Conservation (phyloP, 92 coral and sea anemone genomes). For the Ricordea florida region DNA sequence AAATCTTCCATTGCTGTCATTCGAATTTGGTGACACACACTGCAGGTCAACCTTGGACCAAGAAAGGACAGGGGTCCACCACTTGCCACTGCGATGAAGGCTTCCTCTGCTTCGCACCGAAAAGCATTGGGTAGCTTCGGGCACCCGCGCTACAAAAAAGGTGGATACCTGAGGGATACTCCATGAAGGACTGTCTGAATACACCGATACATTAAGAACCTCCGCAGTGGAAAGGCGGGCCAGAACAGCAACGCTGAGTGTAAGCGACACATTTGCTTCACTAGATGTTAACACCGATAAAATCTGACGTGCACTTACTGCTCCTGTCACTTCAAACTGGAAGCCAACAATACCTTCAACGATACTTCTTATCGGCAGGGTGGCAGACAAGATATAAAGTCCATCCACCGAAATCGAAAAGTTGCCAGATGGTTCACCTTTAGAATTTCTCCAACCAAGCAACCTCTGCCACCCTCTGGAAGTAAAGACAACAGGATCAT, state of each 20-base stretch:
- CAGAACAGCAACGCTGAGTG: slow-evolving; percentile 34
- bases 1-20: slow-evolving; percentile 28
- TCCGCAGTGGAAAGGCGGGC: slow-evolving; percentile 26
- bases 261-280: slow-evolving; percentile 1
- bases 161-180: neutral
- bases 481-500: neutral
- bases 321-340: slow-evolving; percentile 1
- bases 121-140: neutral
- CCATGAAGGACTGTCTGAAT: neutral
- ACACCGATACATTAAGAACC: slow-evolving; percentile 13
- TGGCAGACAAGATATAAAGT: slow-evolving; percentile 43
- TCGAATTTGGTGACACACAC: slow-evolving; percentile 16
- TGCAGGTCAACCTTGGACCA: slow-evolving; percentile 31
- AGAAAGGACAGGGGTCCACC: slow-evolving; percentile 40
- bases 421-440: neutral
- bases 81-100: neutral
- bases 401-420: slow-evolving; percentile 10
- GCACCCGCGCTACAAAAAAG: slow-evolving; percentile 40
- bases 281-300: neutral
- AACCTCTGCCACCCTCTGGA: slow-evolving; percentile 29
- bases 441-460: slow-evolving; percentile 9
- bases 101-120: slow-evolving; percentile 2
- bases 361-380: neutral
- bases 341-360: neutral
- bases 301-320: neutral